Percentiles rank a stretch among this genome's conserved stretches.
phyloP scores from a whole-genome alignment of 2,113 vertebrate species.

The Malaclemys terrapin region DNA sequence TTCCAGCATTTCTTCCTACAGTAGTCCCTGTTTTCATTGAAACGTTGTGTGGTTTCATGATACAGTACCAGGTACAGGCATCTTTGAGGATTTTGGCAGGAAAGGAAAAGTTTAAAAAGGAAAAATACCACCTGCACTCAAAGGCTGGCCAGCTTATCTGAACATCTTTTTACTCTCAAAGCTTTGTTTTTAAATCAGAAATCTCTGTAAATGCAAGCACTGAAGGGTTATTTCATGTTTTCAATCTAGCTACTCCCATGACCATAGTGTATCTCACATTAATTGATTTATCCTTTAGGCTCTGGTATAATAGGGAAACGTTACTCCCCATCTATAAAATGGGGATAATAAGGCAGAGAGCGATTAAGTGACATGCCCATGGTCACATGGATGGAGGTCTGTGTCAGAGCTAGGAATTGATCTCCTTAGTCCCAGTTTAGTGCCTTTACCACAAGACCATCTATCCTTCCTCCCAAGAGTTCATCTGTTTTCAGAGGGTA shows the following conservation, averaged over 20 bases:
- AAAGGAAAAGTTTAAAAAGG: not conserved
- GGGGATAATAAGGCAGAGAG: not conserved
- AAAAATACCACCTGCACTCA: not conserved
- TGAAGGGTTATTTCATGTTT: not conserved
- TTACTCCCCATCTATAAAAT: not conserved
- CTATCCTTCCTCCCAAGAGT: not conserved
- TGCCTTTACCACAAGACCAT: not conserved
- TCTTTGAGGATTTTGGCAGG: not conserved
- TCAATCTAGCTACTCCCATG: not conserved
- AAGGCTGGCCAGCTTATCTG: not conserved
- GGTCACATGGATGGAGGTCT: not conserved
- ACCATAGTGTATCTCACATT: not conserved
- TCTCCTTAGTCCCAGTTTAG: not conserved
- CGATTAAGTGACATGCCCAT: not conserved
- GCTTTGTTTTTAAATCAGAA: not conserved
- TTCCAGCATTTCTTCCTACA: conserved; percentile 42
- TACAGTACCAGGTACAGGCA: not conserved
- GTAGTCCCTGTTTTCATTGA: conserved; percentile 3
- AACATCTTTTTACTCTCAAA: not conserved
- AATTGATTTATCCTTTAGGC: not conserved
- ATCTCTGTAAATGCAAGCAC: not conserved
- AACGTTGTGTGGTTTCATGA: not conserved
- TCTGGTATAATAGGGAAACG: not conserved
- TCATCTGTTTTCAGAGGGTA: not conserved
- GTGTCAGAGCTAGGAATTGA: not conserved